Base-by-base conservation (phyloP, 2,113 vertebrate species). In the Crotophaga sulcirostris region DNA sequence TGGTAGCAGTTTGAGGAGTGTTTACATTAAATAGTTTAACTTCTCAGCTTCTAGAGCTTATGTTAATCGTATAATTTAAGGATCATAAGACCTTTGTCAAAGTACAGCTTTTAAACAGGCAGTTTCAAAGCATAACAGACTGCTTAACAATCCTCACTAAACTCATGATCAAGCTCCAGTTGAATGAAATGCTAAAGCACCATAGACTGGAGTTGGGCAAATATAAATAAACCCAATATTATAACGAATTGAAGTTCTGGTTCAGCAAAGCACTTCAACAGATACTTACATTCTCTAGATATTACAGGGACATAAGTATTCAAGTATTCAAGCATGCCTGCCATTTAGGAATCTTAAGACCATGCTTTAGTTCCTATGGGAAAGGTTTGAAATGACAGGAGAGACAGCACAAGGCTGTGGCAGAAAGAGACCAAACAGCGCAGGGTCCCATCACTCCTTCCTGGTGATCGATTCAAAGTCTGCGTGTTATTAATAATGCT, bases 221-320 rank as follows among this genome's bases (percentile, higher is more conserved):
- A 36, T 38, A 78, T 54, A 93, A 94, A 89, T 87, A 94, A 89
- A 73, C 11, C 16, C 1, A 47, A 7, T 51, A 83, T 52, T 67
- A 68, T 62, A 73, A 89, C 0, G 0, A 78, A 88, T 23, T 75
- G 44, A 88, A 84, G 64, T 87, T 56, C 47, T 78, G 82, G 94
- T 88, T 90, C 93, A 78, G 56, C 52, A 94, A 75, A 85, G 42
- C 47, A 77, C 55, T 91, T 83, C 75, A 82, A 72, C 19, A 62
- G 58, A 93, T 77, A 77, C 55, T 95, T 89, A 77, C 34, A 89
- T 94, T 92, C 68, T 56, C 59, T 70, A 92, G 88, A 90, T 93
- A 90, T 84, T 52, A 51, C 42, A 74, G 69, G 26, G 79, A 95
- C 4, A 1, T 55, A 88, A 91, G 56, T 36, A 74, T 59, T 56